Evolutionary conservation across 2,113 vertebrate genomes (phyloP), one percentile per base, ranked within the genome.

Genomic region (Haliaeetus leucogaster): DNA sequence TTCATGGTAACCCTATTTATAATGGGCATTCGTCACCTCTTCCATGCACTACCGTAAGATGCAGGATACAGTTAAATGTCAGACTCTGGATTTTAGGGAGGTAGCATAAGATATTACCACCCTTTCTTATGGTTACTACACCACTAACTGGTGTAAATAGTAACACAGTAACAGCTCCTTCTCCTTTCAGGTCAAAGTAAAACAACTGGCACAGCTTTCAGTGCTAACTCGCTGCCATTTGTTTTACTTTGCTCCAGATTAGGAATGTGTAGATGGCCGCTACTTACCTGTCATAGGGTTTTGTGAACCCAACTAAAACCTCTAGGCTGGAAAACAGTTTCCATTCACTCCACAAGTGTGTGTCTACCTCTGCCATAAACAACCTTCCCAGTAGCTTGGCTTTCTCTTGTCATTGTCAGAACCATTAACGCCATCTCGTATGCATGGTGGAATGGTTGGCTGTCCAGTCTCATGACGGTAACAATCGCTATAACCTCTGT

Each of bases 401-500:
- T 80, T 73, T 73, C 58, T 30, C 7, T 53, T 48, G 38, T 59
- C 6, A 0, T 8, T 38, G 20, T 42, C 43, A 81, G 53, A 77
- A 26, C 7, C 6, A 67, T 50, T 56, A 83, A 25, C 0, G 0
- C 5, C 17, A 11, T 45, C 38, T 80, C 0, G 0, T 15, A 36
- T 4, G 3, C 16, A 19, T 2, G 3, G 21, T 47, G 53, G 17
- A 73, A 47, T 23, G 10, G 7, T 15, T 63, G 52, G 11, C 29
- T 77, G 12, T 45, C 29, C 53, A 72, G 21, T 2, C 16, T 72
- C 22, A 6, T 30, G 1, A 8, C 21, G 27, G 14, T n/a, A 79
- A 29, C 16, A 43, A 48, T 50, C 43, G 55, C 9, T 38, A 38
- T 7, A 77, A 55, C 3, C 13, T 68, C 34, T 79, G 17, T 11